A percentile compares a stretch with the other conserved stretches of the same genome.
Conservation (phyloP, 2,888 invertebrate species). For the Bhutanitis thaidina region DNA sequence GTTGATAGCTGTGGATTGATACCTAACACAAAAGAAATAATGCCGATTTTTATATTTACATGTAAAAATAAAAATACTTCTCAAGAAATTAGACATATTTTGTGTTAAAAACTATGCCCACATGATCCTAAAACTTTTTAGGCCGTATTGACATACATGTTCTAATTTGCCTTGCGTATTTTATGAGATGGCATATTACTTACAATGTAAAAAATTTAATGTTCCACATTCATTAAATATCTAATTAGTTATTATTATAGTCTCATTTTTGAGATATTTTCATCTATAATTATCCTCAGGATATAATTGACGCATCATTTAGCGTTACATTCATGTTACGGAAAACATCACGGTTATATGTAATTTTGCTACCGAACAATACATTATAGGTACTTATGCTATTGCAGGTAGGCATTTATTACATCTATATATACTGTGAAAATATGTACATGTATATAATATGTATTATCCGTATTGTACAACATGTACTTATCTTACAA, state of each 20-base stretch:
- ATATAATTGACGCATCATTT: background rate
- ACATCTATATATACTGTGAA: constrained; percentile 9
- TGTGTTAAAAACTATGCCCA: background rate
- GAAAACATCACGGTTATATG: constrained; percentile 8
- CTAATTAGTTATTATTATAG: background rate
- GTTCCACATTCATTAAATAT: constrained; percentile 12
- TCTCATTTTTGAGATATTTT: background rate
- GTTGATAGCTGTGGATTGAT: background rate
- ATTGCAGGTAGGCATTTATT: constrained; percentile 12
- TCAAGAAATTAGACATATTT: background rate
- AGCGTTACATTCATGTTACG: constrained; percentile 4
- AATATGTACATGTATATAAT: constrained; percentile 15
- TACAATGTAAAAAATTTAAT: constrained; percentile 5
- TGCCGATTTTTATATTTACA: background rate
- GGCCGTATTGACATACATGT: constrained; percentile 5
- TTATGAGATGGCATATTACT: background rate
- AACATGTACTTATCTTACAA: constrained; percentile 15
- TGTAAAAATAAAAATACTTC: background rate
- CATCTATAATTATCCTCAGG: background rate
- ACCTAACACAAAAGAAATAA: background rate
- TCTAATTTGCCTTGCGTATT: constrained; percentile 2
- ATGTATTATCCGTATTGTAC: constrained; percentile 18
- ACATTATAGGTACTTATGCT: constrained; percentile 10
- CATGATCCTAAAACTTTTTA: background rate
- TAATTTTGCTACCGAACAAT: constrained; percentile 14